These are phyloP conservation scores for Corbicula japonica DNA, from an alignment of 2,888 invertebrate species.

Conservation along the genomic window DNA sequence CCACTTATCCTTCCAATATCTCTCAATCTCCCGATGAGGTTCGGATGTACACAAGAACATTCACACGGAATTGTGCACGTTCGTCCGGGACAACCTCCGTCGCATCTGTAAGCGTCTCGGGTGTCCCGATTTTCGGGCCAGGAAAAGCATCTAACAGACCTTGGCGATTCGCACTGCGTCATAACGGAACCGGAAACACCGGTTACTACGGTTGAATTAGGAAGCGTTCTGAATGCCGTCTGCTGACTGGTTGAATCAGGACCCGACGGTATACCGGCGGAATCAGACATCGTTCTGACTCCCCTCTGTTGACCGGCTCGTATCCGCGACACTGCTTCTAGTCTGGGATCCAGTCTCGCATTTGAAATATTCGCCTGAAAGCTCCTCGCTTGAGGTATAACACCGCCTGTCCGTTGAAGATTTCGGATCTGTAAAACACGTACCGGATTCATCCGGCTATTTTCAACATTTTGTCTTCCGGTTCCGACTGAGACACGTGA, in stretches of 20 bases:
- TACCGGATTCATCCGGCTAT: too few species aligned
- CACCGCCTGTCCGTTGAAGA: not conserved
- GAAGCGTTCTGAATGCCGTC: not conserved
- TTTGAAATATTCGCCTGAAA: slow-evolving; percentile 3
- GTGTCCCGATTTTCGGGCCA: slow-evolving; percentile 22
- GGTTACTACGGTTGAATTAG: too few species aligned
- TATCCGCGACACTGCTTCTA: not conserved
- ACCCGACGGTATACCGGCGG: too few species aligned
- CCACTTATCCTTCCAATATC: slow-evolving; percentile 21
- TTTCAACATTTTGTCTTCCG: too few species aligned
- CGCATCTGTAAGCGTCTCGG: slow-evolving; percentile 32
- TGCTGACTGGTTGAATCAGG: not conserved
- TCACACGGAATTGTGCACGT: slow-evolving; percentile 29
- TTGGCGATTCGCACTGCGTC: slow-evolving; percentile 17
- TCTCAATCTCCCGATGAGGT: slow-evolving; percentile 10
- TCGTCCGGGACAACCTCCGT: slow-evolving; percentile 19
- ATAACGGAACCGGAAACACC: too few species aligned
- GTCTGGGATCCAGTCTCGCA: not conserved
- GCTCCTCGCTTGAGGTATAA: slow-evolving; percentile 9
- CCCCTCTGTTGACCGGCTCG: not conserved
- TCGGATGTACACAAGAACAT: slow-evolving; percentile 38
- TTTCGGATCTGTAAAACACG: too few species aligned
- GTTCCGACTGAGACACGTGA: too few species aligned
- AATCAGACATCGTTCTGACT: not conserved
- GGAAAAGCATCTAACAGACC: slow-evolving; percentile 23